Conservation (phyloP, 2,113 vertebrate species). For the Typhlomys cinereus region DNA sequence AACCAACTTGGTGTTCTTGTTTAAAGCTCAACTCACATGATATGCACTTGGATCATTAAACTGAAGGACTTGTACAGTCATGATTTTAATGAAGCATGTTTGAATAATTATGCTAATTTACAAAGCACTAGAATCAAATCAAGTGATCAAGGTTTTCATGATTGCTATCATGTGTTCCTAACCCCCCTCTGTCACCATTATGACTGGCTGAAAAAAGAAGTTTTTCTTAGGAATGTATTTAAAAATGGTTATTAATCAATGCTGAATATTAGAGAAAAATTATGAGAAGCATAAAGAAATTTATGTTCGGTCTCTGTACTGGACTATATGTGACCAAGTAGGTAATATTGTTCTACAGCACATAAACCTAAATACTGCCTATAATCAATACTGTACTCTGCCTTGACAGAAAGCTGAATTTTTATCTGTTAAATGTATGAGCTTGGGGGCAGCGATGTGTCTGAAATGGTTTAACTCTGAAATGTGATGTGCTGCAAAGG, state of each 20-base stretch:
- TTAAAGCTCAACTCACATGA: slow-evolving; percentile 82
- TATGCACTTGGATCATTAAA: slow-evolving; percentile 86
- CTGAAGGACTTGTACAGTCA: slow-evolving; percentile 81
- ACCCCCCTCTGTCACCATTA: slow-evolving; percentile 64
- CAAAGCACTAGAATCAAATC: slow-evolving; percentile 88
- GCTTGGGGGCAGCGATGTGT: slow-evolving; percentile 89
- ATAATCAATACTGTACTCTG: slow-evolving; percentile 88
- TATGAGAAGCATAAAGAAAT: slow-evolving; percentile 70
- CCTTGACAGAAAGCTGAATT: slow-evolving; percentile 89
- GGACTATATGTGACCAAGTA: slow-evolving; percentile 75
- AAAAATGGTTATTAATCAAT: slow-evolving; percentile 78
- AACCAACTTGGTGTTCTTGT: slow-evolving; percentile 79
- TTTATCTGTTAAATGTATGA: slow-evolving; percentile 89
- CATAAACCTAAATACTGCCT: slow-evolving; percentile 82
- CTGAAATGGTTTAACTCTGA: slow-evolving; percentile 89
- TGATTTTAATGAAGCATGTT: slow-evolving; percentile 87
- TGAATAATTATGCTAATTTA: slow-evolving; percentile 89
- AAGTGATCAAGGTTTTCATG: slow-evolving; percentile 87
- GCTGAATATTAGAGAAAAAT: slow-evolving; percentile 61
- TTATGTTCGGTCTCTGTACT: slow-evolving; percentile 65
- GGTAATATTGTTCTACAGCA: slow-evolving; percentile 82
- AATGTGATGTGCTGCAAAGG: slow-evolving; percentile 87
- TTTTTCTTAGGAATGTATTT: slow-evolving; percentile 65
- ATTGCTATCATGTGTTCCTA: slow-evolving; percentile 81
- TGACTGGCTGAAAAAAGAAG: slow-evolving; percentile 78